phyloP scores from a whole-genome alignment of 2,113 vertebrate genomes.

The Etheostoma spectabile region DNA sequence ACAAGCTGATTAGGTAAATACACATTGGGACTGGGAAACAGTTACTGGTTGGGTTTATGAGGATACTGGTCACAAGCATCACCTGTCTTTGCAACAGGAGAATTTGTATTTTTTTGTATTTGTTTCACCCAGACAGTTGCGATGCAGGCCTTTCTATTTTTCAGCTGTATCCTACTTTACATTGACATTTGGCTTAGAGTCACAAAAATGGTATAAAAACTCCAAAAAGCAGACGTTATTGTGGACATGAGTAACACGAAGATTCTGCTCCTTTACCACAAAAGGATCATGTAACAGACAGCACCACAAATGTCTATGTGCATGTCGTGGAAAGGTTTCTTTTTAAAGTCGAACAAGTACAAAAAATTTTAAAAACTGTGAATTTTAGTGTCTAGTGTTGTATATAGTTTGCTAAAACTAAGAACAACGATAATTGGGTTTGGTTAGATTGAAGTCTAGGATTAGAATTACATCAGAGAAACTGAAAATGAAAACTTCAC shows the following conservation, averaged over 20 bases:
- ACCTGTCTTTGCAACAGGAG: conserved; percentile 50
- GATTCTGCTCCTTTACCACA: conserved; percentile 4
- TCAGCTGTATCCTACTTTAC: not conserved
- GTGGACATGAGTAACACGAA: not conserved
- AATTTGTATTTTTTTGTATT: conserved; percentile 35
- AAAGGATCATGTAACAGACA: not conserved
- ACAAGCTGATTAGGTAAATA: conserved; percentile 74
- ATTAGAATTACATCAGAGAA: conserved; percentile 16
- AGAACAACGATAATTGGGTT: not conserved
- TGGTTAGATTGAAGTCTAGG: not conserved
- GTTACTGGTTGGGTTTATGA: conserved; percentile 38
- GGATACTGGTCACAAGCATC: conserved; percentile 49
- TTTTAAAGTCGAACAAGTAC: conserved; percentile 16
- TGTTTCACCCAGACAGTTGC: not conserved
- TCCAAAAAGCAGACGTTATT: not conserved
- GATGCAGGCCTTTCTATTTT: not conserved
- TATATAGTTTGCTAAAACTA: not conserved
- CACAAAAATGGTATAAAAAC: not conserved
- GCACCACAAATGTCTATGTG: not conserved
- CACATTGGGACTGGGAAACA: conserved; percentile 47
- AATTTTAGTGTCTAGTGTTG: not conserved
- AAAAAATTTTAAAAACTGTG: not conserved
- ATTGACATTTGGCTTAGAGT: not conserved
- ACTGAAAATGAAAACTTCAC: conserved; percentile 22
- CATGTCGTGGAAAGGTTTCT: not conserved